Evolutionary conservation across 2,113 vertebrate genomes (phyloP).

Genomic region (Osmerus eperlanus): DNA sequence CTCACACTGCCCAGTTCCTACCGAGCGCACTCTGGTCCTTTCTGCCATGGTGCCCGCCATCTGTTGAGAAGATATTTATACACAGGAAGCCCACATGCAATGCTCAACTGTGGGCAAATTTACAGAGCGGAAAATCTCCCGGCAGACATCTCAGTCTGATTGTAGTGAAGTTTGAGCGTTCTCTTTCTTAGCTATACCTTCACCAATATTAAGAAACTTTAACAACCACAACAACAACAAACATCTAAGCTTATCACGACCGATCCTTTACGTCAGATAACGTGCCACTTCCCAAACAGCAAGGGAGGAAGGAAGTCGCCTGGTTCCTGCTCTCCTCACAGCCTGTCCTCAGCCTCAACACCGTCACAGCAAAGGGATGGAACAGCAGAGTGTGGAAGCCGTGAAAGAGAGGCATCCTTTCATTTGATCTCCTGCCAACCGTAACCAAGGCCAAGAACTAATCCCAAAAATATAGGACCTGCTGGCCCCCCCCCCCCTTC

Average conservation of each 20-base stretch:
- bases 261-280: not conserved
- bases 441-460: constrained; percentile 31
- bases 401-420: constrained; percentile 21
- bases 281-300: not conserved
- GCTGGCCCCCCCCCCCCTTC: constrained; percentile 26
- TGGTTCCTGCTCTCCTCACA: no score
- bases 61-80: constrained; percentile 13
- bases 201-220: not conserved
- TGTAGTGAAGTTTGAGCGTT: not conserved
- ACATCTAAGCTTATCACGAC: not conserved
- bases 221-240: not conserved
- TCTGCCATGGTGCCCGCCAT: not conserved
- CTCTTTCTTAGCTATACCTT: not conserved
- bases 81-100: constrained; percentile 4
- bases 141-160: not conserved
- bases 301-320: no score
- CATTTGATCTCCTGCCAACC: constrained; percentile 39
- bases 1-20: not conserved
- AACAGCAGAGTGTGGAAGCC: constrained; percentile 13
- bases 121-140: constrained; percentile 5
- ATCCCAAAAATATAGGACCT: constrained; percentile 39
- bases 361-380: not conserved
- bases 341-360: no score
- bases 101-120: constrained; percentile 2
- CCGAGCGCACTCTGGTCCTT: not conserved